A percentile compares a stretch with the other conserved stretches of the same genome.
Conservation (phyloP, 2,113 vertebrate genomes). For the Romanogobio albipinnatus region DNA sequence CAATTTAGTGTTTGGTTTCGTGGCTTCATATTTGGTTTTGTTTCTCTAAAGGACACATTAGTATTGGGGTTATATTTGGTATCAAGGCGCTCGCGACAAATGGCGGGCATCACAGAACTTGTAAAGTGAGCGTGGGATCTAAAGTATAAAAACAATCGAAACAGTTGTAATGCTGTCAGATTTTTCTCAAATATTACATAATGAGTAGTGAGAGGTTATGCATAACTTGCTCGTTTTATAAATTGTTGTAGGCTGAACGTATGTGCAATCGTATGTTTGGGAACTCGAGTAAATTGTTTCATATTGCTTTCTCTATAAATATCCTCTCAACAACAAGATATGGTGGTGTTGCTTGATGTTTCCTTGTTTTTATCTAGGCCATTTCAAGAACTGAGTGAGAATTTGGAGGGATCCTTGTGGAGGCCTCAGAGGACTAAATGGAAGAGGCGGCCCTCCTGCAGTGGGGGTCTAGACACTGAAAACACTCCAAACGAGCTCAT, state of each 20-base stretch:
- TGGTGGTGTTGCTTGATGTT: not conserved
- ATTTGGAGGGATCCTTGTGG: constrained; percentile 69
- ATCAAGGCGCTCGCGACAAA: not conserved
- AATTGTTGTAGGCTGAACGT: not conserved
- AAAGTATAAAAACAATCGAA: not conserved
- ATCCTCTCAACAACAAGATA: not conserved
- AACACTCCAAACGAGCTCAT: constrained; percentile 83
- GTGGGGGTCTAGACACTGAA: constrained; percentile 77
- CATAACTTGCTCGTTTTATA: not conserved
- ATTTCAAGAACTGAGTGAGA: constrained; percentile 79
- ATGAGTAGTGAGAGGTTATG: not conserved
- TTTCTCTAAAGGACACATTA: not conserved
- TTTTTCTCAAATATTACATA: not conserved
- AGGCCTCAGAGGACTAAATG: constrained; percentile 57
- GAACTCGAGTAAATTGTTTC: not conserved
- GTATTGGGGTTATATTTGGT: not conserved
- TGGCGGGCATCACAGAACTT: constrained; percentile 16
- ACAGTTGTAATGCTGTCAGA: not conserved
- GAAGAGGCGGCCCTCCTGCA: constrained; percentile 47
- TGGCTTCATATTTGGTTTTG: not conserved
- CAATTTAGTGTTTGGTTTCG: not conserved
- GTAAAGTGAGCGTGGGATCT: not conserved
- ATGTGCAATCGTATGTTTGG: too few species aligned
- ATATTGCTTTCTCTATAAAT: not conserved
- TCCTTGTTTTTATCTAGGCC: constrained; percentile 70